Conservation (phyloP, 2,888 invertebrate genomes). For the Cancer borealis region DNA sequence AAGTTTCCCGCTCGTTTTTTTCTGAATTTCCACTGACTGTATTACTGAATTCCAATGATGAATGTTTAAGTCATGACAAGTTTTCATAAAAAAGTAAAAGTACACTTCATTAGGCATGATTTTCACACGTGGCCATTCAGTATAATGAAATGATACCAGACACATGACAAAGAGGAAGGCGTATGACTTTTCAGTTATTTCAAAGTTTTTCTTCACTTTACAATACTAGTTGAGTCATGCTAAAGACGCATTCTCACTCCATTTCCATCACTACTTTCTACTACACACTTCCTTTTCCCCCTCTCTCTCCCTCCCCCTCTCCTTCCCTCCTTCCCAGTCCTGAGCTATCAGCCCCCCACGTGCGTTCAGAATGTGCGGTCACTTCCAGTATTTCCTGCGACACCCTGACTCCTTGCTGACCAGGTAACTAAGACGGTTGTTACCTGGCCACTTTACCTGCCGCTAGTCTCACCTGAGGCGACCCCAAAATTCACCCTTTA, state of each 20-base stretch:
- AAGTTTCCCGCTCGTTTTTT: no score
- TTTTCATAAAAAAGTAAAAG: no score
- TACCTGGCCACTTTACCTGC: constrained; percentile 23
- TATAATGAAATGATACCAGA: no score
- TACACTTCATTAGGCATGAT: no score
- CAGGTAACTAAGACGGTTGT: neutral
- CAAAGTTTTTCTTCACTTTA: neutral
- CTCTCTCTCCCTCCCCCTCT: neutral
- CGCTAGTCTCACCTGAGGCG: neutral
- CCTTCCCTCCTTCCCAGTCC: neutral
- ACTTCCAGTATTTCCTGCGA: constrained; percentile 31
- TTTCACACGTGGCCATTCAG: no score
- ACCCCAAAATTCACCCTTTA: neutral
- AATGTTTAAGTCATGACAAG: no score
- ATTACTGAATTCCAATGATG: neutral
- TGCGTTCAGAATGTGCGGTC: neutral
- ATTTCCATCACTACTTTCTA: neutral
- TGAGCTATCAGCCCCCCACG: neutral
- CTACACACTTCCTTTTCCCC: neutral
- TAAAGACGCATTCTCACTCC: neutral
- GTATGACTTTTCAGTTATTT: neutral
- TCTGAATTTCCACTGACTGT: no score
- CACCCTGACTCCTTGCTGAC: neutral
- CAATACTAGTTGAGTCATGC: neutral
- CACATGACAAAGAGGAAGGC: no score